A percentile compares a stretch with the other conserved stretches of the same genome.
Conservation (phyloP, 2,797 vertebrate species). For the Hipposideros larvatus region DNA sequence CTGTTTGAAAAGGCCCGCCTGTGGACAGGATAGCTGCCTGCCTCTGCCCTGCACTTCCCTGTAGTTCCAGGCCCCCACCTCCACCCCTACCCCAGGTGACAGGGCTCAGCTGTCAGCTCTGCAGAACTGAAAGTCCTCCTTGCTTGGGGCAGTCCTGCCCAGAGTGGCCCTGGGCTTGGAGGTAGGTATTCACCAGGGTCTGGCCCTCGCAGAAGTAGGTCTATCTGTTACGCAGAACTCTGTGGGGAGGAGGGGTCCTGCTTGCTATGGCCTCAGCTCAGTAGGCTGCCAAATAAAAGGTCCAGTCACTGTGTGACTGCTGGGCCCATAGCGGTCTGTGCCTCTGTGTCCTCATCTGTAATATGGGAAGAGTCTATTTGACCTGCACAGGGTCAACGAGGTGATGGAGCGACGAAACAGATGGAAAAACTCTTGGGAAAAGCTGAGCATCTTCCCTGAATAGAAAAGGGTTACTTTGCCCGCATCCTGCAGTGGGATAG, state of each 20-base stretch:
- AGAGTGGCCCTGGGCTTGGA: background rate
- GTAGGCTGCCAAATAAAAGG: background rate
- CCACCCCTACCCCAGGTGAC: background rate
- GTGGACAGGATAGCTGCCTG: background rate
- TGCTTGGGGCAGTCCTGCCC: background rate
- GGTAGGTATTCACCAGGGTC: background rate
- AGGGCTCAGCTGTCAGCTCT: background rate
- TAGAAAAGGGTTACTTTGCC: background rate
- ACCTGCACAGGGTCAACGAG: no score
- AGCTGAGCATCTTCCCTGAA: background rate
- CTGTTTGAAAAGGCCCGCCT: background rate
- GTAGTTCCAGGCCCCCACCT: no score
- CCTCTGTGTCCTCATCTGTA: background rate
- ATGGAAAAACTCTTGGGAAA: background rate
- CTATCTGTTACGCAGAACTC: background rate
- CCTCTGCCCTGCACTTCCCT: background rate
- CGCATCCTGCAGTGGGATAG: background rate
- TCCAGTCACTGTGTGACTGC: background rate
- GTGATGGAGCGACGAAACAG: background rate
- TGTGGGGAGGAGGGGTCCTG: background rate
- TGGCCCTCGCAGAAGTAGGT: background rate
- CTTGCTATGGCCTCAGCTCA: background rate
- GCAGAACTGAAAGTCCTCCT: background rate
- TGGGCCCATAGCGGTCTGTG: background rate
- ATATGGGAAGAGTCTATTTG: background rate